A percentile compares a stretch with the other conserved stretches of the same genome.
Conservation (phyloP, 37 sponge, comb jelly and placozoan species). For the Mnemiopsis leidyi region DNA sequence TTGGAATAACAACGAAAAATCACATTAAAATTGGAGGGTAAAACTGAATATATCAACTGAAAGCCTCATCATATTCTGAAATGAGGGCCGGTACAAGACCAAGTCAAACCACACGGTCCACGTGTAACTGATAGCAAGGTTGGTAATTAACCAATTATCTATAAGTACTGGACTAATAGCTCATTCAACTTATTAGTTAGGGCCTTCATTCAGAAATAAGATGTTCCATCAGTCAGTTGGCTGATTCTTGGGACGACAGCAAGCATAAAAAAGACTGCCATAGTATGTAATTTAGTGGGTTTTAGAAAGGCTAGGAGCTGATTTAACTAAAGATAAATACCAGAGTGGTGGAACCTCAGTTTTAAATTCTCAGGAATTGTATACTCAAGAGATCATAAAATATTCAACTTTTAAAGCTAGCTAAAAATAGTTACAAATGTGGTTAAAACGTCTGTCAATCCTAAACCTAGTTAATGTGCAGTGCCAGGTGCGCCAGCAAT, state of each 20-base stretch:
- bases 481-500: not conserved
- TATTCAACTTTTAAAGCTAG: conserved; percentile 39
- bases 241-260: not conserved
- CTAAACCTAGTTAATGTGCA: conserved; percentile 33
- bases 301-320: not conserved
- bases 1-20: not conserved
- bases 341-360: not conserved
- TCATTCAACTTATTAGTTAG: not conserved
- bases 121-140: not conserved
- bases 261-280: too few relatives aligned
- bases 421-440: conserved; percentile 61
- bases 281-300: too few relatives aligned
- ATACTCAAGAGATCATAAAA: not conserved
- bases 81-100: not conserved
- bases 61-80: not conserved
- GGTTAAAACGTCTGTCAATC: conserved; percentile 53
- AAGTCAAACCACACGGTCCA: not conserved
- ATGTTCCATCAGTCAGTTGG: not conserved
- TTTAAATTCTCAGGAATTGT: not conserved
- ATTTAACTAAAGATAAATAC: not conserved
- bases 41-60: not conserved
- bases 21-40: not conserved
- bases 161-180: too few relatives aligned
- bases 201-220: not conserved
- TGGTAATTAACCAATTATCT: not conserved